Base-by-base conservation (phyloP, 2,797 vertebrate species). In the Propithecus perrieri region DNA sequence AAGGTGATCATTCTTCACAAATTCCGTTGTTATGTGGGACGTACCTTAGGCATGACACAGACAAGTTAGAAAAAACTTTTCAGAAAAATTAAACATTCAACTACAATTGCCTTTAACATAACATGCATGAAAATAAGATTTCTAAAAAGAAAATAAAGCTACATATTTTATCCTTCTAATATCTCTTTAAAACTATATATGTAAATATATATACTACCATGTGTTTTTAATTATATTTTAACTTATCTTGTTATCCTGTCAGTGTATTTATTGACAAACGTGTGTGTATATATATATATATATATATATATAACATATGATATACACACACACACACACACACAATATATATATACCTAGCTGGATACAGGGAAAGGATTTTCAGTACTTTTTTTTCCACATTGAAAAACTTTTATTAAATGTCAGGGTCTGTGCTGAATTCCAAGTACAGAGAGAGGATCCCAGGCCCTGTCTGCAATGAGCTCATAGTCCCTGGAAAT, bases 1-100 rank as follows among this genome's bases (percentile, higher is more conserved):
- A 85, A 15, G 24, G 18, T 94, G 15, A 15, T 41, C 48, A 91
- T 81, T 78, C 69, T 93, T 48, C 74, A 81, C n/a, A 97, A 80
- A 79, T 35, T 63, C 33, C 55, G 2, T 67, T 67, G 28, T 35
- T 38, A 55, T 9, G n/a, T 63, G 13, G 28, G 12, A 53, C 63
- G 5, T 38, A 12, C 46, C 50, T 41, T 5, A 33, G 41, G 53
- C 10, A 46, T 13, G 55, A 38, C 41, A 72, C 5, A 65, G 30
- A 65, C n/a, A 67, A 89, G 22, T 6, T 5, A 75, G 59, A 87
- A 93, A 48, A 13, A 5, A 69, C 17, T 89, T 97, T 85, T 78
- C 53, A 94, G 65, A 67, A 86, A 48, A 85, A 80, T 41, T 76
- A 88, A 78, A 72, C 55, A 76, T 80, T 59, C 38, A 22, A 24